These are phyloP conservation scores for Lingula anatina DNA, from an alignment of 2,888 invertebrate genomes.

Conservation along the genomic window DNA sequence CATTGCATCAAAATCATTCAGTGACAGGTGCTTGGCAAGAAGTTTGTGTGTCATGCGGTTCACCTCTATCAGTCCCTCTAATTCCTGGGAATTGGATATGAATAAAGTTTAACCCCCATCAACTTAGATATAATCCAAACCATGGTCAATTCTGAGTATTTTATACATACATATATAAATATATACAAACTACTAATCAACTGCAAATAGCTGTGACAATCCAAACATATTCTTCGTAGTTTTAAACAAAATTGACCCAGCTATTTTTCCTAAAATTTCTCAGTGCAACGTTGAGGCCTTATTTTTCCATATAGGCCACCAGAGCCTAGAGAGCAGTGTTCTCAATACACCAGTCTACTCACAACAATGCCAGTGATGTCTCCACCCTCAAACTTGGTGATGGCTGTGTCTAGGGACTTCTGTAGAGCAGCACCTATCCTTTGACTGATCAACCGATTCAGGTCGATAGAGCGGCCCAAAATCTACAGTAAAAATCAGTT, in stretches of 20 bases:
- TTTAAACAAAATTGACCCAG: no score
- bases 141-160: no score
- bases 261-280: no score
- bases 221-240: no score
- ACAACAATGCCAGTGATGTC: constrained; percentile 95
- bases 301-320: no score
- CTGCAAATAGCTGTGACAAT: no score
- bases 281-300: no score
- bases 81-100: constrained; percentile 61
- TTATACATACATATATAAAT: not conserved
- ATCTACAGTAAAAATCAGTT: constrained; percentile 53
- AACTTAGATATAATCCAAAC: no score
- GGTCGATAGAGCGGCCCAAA: constrained; percentile 90
- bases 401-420: constrained; percentile 88
- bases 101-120: not conserved
- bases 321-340: no score
- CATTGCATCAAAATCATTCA: constrained; percentile 95
- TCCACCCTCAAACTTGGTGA: constrained; percentile 93
- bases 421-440: constrained; percentile 94
- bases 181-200: not conserved
- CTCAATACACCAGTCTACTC: no score
- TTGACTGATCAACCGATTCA: constrained; percentile 88
- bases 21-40: constrained; percentile 76
- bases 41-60: constrained; percentile 93
- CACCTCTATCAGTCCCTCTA: constrained; percentile 87